Evolutionary conservation across 2,113 vertebrate species (phyloP).

Genomic region (Corvus cornix): DNA sequence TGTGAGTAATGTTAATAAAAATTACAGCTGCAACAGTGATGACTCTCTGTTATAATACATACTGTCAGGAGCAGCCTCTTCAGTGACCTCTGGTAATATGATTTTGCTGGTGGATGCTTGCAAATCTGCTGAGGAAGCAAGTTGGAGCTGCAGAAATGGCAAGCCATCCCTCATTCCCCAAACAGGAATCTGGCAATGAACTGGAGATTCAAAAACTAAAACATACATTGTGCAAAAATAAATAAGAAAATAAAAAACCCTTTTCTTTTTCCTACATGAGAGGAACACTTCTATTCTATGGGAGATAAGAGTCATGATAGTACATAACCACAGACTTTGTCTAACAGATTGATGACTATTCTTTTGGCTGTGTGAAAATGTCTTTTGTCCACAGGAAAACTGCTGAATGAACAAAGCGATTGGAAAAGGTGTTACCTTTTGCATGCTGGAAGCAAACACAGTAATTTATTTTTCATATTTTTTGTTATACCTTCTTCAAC

Average conservation of each 20-base stretch:
- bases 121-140: slow-evolving; percentile 55
- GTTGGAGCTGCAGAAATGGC: slow-evolving; percentile 10
- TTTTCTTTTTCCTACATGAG: background rate
- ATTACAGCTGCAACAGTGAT: slow-evolving; percentile 27
- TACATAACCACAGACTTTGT: background rate
- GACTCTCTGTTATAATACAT: background rate
- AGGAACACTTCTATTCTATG: background rate
- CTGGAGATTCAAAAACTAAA: background rate
- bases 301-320: background rate
- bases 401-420: slow-evolving; percentile 46
- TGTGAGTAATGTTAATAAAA: slow-evolving; percentile 62
- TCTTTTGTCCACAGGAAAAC: slow-evolving; percentile 43
- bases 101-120: slow-evolving; percentile 16
- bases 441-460: slow-evolving; percentile 40
- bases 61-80: slow-evolving; percentile 36
- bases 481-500: slow-evolving; percentile 42
- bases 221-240: background rate
- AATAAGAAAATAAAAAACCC: background rate
- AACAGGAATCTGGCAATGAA: slow-evolving; percentile 16
- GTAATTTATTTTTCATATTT: slow-evolving; percentile 43
- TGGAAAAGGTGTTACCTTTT: slow-evolving; percentile 34
- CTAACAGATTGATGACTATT: slow-evolving; percentile 17
- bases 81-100: slow-evolving; percentile 42
- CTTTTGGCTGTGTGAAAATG: slow-evolving; percentile 44
- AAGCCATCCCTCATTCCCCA: slow-evolving; percentile 46